Conservation (phyloP, 1,140 invertebrate genomes). For the Octopus bimaculoides region DNA sequence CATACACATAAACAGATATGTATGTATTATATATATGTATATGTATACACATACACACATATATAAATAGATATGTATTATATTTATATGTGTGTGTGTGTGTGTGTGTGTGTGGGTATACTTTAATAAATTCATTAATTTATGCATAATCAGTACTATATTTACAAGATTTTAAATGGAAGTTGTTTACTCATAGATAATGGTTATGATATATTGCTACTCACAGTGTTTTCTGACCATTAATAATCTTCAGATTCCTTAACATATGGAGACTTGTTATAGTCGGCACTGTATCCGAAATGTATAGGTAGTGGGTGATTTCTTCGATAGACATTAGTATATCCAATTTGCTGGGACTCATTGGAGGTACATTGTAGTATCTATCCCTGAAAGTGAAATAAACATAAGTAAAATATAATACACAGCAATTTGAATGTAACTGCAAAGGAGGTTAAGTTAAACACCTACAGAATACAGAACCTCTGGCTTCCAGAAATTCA, state of each 20-base stretch:
- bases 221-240: conserved; percentile 77
- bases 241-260: conserved; percentile 87
- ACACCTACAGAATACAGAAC: no score
- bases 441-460: no score
- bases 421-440: no score
- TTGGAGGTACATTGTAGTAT: conserved; percentile 34
- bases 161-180: no score
- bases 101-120: no score
- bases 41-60: neutral
- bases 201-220: conserved; percentile 11
- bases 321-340: conserved; percentile 89
- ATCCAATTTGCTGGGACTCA: conserved; percentile 64
- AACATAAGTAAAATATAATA: no score
- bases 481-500: no score
- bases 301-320: conserved; percentile 88
- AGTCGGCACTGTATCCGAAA: conserved; percentile 80
- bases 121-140: no score
- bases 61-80: no score
- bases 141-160: no score
- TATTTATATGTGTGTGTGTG: no score
- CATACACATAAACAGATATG: neutral
- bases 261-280: conserved; percentile 91
- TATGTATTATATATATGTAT: neutral
- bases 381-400: conserved; percentile 32
- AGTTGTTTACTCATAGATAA: no score